phyloP scores from a whole-genome alignment of 2,797 vertebrate genomes.

The Cyprinodon diabolis region DNA sequence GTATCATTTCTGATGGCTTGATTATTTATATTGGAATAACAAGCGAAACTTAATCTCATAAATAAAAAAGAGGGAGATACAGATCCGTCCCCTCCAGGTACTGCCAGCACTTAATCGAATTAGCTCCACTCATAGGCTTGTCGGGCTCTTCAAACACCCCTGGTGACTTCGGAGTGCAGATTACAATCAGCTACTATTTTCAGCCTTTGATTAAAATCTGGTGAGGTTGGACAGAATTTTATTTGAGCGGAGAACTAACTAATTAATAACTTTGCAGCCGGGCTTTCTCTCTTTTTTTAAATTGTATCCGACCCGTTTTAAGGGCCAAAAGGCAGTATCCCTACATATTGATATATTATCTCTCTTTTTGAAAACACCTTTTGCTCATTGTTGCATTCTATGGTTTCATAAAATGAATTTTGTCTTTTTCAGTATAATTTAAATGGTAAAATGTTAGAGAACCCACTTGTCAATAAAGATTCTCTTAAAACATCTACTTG shows the following conservation, averaged over 20 bases:
- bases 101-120: conserved; percentile 83
- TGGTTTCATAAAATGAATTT: conserved; percentile 30
- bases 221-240: conserved; percentile 76
- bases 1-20: conserved; percentile 76
- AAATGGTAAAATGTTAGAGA: conserved; percentile 33
- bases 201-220: conserved; percentile 85
- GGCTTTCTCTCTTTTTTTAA: conserved; percentile 34
- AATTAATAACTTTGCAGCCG: conserved; percentile 79
- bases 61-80: conserved; percentile 81
- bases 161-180: conserved; percentile 84
- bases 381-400: conserved; percentile 27
- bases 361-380: conserved; percentile 7
- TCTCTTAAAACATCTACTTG: conserved; percentile 41
- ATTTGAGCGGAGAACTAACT: conserved; percentile 74
- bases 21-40: conserved; percentile 84
- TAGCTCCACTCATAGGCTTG: conserved; percentile 81
- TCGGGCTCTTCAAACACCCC: conserved; percentile 84
- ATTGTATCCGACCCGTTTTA: conserved; percentile 51
- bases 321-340: conserved; percentile 71
- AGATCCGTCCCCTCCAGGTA: conserved; percentile 84
- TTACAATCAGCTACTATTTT: conserved; percentile 86
- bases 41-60: conserved; percentile 82
- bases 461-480: conserved; percentile 30
- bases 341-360: conserved; percentile 68
- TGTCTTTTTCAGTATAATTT: conserved; percentile 19